Evolutionary conservation across 2,888 invertebrate species (phyloP).

Genomic region (Drosophila gaucha): DNA sequence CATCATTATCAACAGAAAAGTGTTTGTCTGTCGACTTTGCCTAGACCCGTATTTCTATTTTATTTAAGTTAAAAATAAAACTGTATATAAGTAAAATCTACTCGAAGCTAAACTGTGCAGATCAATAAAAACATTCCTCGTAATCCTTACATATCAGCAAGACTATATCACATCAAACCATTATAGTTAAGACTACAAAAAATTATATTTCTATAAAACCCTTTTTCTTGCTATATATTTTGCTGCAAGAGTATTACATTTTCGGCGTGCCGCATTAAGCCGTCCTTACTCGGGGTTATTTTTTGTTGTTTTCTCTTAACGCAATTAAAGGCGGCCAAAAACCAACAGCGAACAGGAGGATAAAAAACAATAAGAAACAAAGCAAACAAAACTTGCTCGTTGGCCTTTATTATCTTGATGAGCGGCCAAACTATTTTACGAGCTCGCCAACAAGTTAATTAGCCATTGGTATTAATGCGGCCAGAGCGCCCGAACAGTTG

Average conservation of each 20-base stretch:
- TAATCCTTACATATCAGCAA: no score
- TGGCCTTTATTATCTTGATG: constrained; percentile 73
- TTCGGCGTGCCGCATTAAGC: constrained; percentile 2
- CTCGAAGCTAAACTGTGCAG: no score
- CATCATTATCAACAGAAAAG: background rate
- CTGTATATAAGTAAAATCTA: no score
- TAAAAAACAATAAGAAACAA: constrained; percentile 32
- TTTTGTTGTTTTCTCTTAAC: constrained; percentile 8
- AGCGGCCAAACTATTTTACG: constrained; percentile 78
- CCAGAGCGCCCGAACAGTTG: constrained; percentile 56
- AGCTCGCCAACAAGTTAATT: constrained; percentile 80
- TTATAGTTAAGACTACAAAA: no score
- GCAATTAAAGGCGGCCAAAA: constrained; percentile 54
- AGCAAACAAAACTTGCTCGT: constrained; percentile 38
- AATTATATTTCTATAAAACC: background rate
- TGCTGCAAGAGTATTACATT: background rate
- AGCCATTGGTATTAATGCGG: constrained; percentile 72
- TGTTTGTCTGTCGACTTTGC: no score
- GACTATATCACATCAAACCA: background rate
- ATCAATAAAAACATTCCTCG: no score
- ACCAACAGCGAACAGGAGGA: constrained; percentile 30
- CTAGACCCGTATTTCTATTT: no score
- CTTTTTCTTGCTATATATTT: background rate
- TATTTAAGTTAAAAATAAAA: no score
- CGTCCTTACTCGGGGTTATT: background rate